phyloP scores from a whole-genome alignment of 2,797 vertebrate genomes.

The Sebastes minor region DNA sequence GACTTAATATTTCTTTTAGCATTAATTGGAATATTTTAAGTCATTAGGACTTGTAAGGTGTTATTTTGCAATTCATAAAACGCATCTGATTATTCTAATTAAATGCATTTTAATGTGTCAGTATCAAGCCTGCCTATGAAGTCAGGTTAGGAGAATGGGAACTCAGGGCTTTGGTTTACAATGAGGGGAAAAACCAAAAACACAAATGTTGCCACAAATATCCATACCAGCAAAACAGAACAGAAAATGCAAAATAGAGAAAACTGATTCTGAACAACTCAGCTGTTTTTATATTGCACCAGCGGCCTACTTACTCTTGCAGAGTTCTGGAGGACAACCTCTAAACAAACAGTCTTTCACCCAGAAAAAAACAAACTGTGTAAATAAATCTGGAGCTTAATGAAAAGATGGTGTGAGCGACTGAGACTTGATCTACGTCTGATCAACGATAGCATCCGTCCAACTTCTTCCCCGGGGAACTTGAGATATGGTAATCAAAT shows the following conservation, averaged over 20 bases:
- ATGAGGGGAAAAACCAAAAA: background rate
- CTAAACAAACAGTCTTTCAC: conserved; percentile 15
- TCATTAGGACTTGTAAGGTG: background rate
- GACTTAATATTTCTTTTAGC: background rate
- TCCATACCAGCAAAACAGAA: background rate
- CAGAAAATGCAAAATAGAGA: conserved; percentile 14
- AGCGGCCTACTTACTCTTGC: background rate
- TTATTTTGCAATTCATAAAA: conserved; percentile 11
- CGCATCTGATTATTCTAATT: conserved; percentile 1
- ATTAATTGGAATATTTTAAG: conserved; percentile 17
- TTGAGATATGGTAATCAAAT: conserved; percentile 73
- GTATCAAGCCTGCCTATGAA: background rate
- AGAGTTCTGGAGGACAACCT: background rate
- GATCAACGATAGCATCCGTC: conserved; percentile 55
- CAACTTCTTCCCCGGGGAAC: conserved; percentile 32
- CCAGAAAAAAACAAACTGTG: background rate
- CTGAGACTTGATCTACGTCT: conserved; percentile 55
- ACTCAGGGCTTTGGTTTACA: background rate
- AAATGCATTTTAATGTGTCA: background rate
- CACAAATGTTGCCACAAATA: conserved; percentile 16
- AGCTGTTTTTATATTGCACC: background rate
- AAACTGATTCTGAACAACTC: conserved; percentile 8
- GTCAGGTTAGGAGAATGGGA: background rate
- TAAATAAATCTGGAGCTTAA: conserved; percentile 21
- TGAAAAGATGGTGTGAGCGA: conserved; percentile 35